phyloP scores from a whole-genome alignment of 2,113 vertebrate genomes.

The Microcebus jonahi region DNA sequence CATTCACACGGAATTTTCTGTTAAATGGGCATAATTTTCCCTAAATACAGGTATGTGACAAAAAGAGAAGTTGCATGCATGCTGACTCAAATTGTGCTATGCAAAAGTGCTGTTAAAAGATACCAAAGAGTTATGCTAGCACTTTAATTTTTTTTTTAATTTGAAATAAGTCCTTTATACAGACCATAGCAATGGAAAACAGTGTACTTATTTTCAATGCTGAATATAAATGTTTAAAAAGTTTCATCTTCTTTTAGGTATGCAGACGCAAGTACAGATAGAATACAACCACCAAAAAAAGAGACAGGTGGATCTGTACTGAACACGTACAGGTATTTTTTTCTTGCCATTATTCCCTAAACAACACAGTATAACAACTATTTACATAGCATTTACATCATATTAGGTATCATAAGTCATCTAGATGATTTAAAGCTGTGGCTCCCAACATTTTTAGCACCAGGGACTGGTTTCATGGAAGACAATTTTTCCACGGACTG shows the following conservation, averaged over 20 bases:
- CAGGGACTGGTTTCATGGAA: too few relatives aligned
- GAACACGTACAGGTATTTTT: too few relatives aligned
- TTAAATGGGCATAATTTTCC: constrained; percentile 69
- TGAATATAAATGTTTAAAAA: constrained; percentile 79
- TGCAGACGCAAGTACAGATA: constrained; percentile 56
- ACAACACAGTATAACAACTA: too few relatives aligned
- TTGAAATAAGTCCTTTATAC: constrained; percentile 80
- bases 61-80: constrained; percentile 56
- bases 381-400: too few relatives aligned
- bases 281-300: constrained; percentile 78
- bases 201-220: constrained; percentile 81
- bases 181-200: constrained; percentile 76
- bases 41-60: constrained; percentile 65
- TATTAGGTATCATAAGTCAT: too few relatives aligned
- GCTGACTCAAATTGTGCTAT: constrained; percentile 54
- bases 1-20: constrained; percentile 40
- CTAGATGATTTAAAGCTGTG: too few relatives aligned
- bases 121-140: constrained; percentile 42
- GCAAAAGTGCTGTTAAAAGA: constrained; percentile 68
- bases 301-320: too few relatives aligned
- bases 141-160: constrained; percentile 75
- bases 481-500: too few relatives aligned
- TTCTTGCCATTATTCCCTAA: too few relatives aligned
- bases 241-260: constrained; percentile 73
- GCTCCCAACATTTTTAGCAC: too few relatives aligned